These are phyloP conservation scores for Parasteatoda lunata DNA, from an alignment of 2,888 invertebrate genomes.

Conservation along the genomic window DNA sequence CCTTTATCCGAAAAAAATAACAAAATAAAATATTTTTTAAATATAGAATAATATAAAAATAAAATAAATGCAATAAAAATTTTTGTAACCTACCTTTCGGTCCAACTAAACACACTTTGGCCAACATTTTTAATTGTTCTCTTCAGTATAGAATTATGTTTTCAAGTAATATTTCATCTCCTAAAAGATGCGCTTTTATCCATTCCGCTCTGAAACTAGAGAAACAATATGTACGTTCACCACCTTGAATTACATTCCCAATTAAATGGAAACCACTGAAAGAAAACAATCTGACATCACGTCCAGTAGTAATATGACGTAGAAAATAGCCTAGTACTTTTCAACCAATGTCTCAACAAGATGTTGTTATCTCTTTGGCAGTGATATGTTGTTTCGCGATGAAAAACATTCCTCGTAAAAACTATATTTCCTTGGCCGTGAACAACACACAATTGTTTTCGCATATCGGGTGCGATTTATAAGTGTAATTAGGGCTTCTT, in stretches of 20 bases:
- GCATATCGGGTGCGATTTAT: no score
- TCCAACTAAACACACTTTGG: constrained; percentile 60
- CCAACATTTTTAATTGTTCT: constrained; percentile 26
- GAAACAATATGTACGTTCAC: constrained; percentile 22
- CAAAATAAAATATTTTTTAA: no score
- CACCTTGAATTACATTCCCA: constrained; percentile 59
- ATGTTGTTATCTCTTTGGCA: not conserved
- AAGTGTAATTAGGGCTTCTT: no score
- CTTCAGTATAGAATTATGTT: not conserved
- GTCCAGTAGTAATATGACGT: constrained; percentile 62
- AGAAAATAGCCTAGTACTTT: not conserved
- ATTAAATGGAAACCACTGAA: constrained; percentile 46
- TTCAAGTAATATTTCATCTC: not conserved
- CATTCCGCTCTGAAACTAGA: not conserved
- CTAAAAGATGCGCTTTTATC: not conserved
- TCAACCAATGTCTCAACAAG: not conserved
- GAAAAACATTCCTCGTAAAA: no score
- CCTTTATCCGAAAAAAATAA: no score
- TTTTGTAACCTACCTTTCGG: constrained; percentile 47
- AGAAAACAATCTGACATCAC: constrained; percentile 52
- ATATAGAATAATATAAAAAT: no score
- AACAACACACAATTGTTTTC: no score
- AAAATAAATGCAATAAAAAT: no score
- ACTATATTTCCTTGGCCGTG: no score
- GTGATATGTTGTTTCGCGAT: no score